Evolutionary conservation across 2,888 invertebrate genomes (phyloP), one percentile per base, ranked within the genome.

Genomic region (Andrena praecox): DNA sequence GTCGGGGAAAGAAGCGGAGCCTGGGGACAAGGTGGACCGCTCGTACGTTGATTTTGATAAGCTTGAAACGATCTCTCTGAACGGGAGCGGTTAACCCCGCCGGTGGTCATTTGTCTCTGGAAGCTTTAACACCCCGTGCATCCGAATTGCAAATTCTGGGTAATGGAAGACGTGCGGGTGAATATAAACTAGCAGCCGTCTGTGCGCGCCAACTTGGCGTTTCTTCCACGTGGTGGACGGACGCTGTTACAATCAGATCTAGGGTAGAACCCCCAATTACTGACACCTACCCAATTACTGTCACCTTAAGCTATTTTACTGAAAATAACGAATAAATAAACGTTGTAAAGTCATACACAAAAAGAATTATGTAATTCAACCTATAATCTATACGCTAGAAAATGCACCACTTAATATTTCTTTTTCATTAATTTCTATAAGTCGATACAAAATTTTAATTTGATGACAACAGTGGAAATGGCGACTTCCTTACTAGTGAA

Each of bases 121-220:
- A 56, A 71, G 76, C 59, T 76, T 84, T 81, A 78, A 82, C 77
- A 63, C 71, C 48, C 33, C 60, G 27, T 50, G 35, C 69, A 84
- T 86, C 60, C 76, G 87, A 88, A 88, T 88, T 87, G 86, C 82
- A 87, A 86, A 88, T 88, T 78, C 72, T 56, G 5, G 77, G 76
- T 80, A 82, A 88, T 78, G 78, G 77, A 50, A 78, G 68, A 70
- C 78, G 79, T 80, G 82, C 64, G 64, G 27, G 50, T 69, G 82
- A 85, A 87, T 86, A 80, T 83, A 74, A 86, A 80, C 80, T 56
- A 81, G 68, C 27, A 27, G 5, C 52, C 10, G 7, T 27, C 48
- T 59, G 59, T 31, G 67, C 59, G 56, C 31, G 54, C 60, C 29
- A 70, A 67, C 27, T 31, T 42, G 42, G 31, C 8, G 56, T 74